Evolutionary conservation across 2,888 invertebrate genomes (phyloP), one percentile per base, ranked within the genome.

Genomic region (Drosophila austrosaltans): DNA sequence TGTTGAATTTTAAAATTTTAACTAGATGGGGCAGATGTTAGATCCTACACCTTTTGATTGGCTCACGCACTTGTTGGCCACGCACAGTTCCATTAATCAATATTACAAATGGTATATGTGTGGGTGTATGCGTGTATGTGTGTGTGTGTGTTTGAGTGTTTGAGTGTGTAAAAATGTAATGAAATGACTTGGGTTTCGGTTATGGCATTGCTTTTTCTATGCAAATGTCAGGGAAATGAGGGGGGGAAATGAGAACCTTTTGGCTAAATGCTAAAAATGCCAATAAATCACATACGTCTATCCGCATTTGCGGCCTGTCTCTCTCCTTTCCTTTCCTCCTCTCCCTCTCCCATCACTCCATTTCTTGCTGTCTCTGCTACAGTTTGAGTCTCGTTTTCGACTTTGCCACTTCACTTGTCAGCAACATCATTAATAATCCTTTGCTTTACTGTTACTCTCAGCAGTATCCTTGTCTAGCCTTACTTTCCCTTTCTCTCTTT

Each of bases 361-460:
- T 16, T 16, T 16, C 16, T 16, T 16, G 16, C n/a, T 44, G 12
- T 28, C 30, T 12, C n/a, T 32, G 57, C 58, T 63, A 56, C 10
- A 48, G 48, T 25, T 48, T 48, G 7, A 42, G 40, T 20, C 63
- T 54, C 71, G 25, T 62, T 70, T 77, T 77, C 72, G 78, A 75
- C 76, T 79, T 81, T 81, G 79, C 82, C 89, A 79, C 84, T 88
- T 88, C 89, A 86, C 86, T 84, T 90, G 90, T 90, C 90, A 90
- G 78, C 81, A 72, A 76, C 77, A 90, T 87, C 90, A 89, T 90
- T 90, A 87, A 90, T 91, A 89, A 91, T 91, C 89, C 88, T 87
- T 89, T 84, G 76, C 77, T 77, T 69, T 36, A 2, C 36, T 3
- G 32, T 20, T 20, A 10, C 36, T 36, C 32, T 36, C 3, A 16